phyloP scores from a whole-genome alignment of 2,888 invertebrate species.

The Drosophila atroscutellata region DNA sequence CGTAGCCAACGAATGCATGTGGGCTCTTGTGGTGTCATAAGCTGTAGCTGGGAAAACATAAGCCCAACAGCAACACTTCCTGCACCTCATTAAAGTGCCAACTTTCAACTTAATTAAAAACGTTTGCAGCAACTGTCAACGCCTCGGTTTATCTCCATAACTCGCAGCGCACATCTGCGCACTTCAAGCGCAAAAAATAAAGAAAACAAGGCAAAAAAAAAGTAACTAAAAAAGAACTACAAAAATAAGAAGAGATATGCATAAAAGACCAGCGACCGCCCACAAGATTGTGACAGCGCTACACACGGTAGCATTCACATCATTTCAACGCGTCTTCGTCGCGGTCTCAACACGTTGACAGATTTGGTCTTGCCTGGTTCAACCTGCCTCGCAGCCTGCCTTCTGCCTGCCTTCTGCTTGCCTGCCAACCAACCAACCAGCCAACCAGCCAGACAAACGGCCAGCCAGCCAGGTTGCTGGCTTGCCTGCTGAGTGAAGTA shows the following conservation, averaged over 20 bases:
- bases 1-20: conserved; percentile 17
- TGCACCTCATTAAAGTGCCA: conserved; percentile 74
- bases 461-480: conserved; percentile 13
- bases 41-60: conserved; percentile 24
- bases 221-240: conserved; percentile 3
- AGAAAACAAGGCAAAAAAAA: conserved; percentile 34
- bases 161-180: conserved; percentile 67
- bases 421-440: conserved; percentile 58
- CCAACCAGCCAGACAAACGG: conserved; percentile 33
- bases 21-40: conserved; percentile 47
- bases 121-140: conserved; percentile 76
- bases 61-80: conserved; percentile 54
- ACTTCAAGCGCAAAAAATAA: conserved; percentile 37
- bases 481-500: conserved; percentile 40
- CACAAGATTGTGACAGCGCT: conserved; percentile 67
- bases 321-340: conserved; percentile 60
- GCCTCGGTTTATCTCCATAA: conserved; percentile 75
- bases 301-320: conserved; percentile 64
- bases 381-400: conserved; percentile 55
- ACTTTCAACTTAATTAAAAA: conserved; percentile 76
- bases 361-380: conserved; percentile 73
- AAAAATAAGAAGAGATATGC: conserved; percentile 46
- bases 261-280: conserved; percentile 78
- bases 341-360: conserved; percentile 67
- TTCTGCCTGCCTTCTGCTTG: conserved; percentile 46